Evolutionary conservation across 2,113 vertebrate genomes (phyloP).

Genomic region (Austrofundulus limnaeus): DNA sequence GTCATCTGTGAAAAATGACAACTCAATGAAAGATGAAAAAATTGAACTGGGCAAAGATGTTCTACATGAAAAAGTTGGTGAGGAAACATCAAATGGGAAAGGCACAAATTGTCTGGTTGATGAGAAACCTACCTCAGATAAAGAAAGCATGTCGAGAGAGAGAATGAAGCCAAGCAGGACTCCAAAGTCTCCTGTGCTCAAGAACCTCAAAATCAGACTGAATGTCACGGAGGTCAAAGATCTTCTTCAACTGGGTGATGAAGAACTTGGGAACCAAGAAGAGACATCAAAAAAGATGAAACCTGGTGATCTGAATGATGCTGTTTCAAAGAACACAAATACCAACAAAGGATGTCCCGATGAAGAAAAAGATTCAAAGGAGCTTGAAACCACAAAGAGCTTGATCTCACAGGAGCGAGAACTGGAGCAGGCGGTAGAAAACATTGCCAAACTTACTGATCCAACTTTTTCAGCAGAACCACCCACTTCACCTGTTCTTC

Average conservation of each 20-base stretch:
- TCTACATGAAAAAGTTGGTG: conserved; percentile 61
- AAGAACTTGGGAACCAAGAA: conserved; percentile 72
- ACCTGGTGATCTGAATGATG: conserved; percentile 70
- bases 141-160: conserved; percentile 83
- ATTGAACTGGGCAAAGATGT: conserved; percentile 59
- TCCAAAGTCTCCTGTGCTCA: conserved; percentile 83
- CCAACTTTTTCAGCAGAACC: conserved; percentile 78
- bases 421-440: conserved; percentile 91
- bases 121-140: conserved; percentile 81
- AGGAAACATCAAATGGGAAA: conserved; percentile 72
- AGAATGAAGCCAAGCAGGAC: conserved; percentile 84
- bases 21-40: conserved; percentile 74
- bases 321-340: conserved; percentile 63
- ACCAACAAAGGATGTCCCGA: conserved; percentile 61
- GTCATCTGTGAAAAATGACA: conserved; percentile 57
- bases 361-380: conserved; percentile 73
- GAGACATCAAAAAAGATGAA: conserved; percentile 71
- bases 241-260: conserved; percentile 74
- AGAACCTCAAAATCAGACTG: conserved; percentile 82
- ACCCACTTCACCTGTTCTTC: conserved; percentile 55
- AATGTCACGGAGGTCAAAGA: conserved; percentile 85
- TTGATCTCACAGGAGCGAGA: conserved; percentile 86
- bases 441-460: conserved; percentile 91
- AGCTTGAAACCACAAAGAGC: conserved; percentile 74
- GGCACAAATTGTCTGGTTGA: conserved; percentile 20